Evolutionary conservation across 2,797 vertebrate genomes (phyloP), one percentile per base, ranked within the genome.

Genomic region (Sebastes diploproa): DNA sequence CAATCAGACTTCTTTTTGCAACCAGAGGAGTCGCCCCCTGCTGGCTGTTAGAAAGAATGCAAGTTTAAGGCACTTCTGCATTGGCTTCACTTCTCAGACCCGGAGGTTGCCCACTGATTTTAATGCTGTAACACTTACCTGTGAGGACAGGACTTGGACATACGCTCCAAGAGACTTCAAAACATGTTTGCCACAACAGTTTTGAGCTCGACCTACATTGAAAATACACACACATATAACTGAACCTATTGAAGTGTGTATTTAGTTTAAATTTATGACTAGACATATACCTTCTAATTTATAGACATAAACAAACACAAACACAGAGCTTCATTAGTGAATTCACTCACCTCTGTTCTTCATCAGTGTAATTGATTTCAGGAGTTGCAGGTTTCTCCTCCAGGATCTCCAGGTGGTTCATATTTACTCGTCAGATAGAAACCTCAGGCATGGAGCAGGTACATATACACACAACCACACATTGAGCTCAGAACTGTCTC

Each of bases 401-500:
- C 56, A 78, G 83, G 36, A 84, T 75, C 68, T 88, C 70, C 91
- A 94, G 90, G 88, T 94, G 94, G 81, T 93, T 94, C 84, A 58
- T 72, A 90, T 94, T 90, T 85, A 88, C 86, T 86, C 59, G 2
- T 87, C 79, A 82, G 66, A 78, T 64, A 54, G 68, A 72, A 38
- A 34, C 56, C 75, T 77, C 58, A 69, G 77, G 82, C 74, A 72
- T 59, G 46, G n/a, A 80, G 50, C 6, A 70, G 32, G 72, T 70
- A 55, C 64, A 64, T 22, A 74, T 10, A 60, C 65, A 80, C 27
- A 23, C 29, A 55, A 56, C 30, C 67, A 61, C 14, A 61, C 32
- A 29, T 12, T 73, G 29, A 75, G 30, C 77, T 74, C 62, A 77
- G 58, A 72, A 72, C 55, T 60, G 46, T 84, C 70, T 80, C 32